A percentile compares a stretch with the other conserved stretches of the same genome.
phyloP scores from a whole-genome alignment of 2,113 vertebrate genomes.

The Riparia riparia region DNA sequence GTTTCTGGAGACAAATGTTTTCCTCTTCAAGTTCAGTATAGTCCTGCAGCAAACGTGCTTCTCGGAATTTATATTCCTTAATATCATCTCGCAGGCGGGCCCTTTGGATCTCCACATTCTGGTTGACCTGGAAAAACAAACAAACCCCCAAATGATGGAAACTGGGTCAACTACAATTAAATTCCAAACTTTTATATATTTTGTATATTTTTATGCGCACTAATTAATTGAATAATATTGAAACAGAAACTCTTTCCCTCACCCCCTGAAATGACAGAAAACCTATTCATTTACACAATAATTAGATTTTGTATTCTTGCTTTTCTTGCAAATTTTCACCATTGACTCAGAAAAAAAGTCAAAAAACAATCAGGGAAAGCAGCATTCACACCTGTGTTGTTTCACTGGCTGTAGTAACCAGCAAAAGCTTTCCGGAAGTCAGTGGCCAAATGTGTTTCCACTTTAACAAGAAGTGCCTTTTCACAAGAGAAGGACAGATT shows the following conservation, averaged over 20 bases:
- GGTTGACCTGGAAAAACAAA: conserved; percentile 80
- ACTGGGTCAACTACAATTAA: not conserved
- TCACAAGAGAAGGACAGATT: not conserved
- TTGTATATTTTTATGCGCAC: not conserved
- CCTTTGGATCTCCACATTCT: conserved; percentile 90
- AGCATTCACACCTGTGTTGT: not conserved
- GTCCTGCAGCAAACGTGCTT: conserved; percentile 93
- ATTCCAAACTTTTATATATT: not conserved
- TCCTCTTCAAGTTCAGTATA: conserved; percentile 97
- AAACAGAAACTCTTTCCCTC: not conserved
- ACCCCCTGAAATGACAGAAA: not conserved
- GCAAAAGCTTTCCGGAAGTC: not conserved
- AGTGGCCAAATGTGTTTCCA: not conserved
- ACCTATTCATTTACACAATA: not conserved
- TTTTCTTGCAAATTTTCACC: not conserved
- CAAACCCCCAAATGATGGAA: not conserved
- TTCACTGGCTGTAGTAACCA: not conserved
- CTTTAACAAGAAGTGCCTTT: not conserved
- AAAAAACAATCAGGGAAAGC: not conserved
- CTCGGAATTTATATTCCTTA: conserved; percentile 94
- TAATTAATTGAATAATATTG: not conserved
- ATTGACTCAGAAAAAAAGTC: not conserved
- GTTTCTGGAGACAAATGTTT: conserved; percentile 98
- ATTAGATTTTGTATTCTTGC: not conserved
- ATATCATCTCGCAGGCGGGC: conserved; percentile 92